Percentiles rank a stretch among this genome's conserved stretches.
Conservation (phyloP, 2,888 invertebrate species). For the Lepidochitona cinerea region DNA sequence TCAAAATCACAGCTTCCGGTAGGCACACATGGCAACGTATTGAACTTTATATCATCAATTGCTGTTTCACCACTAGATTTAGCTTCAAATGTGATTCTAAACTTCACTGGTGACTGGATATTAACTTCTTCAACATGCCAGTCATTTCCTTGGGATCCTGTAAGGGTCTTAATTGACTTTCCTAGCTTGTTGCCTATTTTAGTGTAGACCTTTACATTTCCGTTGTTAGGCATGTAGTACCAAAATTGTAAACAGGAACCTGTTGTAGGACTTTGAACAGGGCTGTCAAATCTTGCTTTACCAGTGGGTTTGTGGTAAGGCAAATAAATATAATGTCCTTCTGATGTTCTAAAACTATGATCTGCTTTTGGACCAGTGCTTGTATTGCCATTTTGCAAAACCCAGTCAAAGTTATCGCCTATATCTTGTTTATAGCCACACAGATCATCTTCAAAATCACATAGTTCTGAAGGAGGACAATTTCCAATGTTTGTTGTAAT, state of each 20-base stretch:
- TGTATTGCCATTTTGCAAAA: constrained; percentile 37
- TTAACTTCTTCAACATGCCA: constrained; percentile 59
- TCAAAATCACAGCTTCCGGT: constrained; percentile 67
- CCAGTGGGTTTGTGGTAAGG: not conserved
- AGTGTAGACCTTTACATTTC: constrained; percentile 9
- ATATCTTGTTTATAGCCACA: constrained; percentile 55
- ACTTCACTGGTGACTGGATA: constrained; percentile 34
- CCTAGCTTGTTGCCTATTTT: constrained; percentile 1
- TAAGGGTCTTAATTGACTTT: constrained; percentile 45
- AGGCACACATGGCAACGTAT: constrained; percentile 38
- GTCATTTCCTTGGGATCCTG: constrained; percentile 54
- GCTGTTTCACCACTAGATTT: constrained; percentile 2
- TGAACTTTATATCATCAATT: constrained; percentile 30
- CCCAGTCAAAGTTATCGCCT: constrained; percentile 52
- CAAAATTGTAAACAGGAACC: constrained; percentile 62
- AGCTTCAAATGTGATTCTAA: constrained; percentile 34
- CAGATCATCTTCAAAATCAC: constrained; percentile 58
- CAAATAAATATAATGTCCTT: constrained; percentile 7
- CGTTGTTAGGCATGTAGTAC: constrained; percentile 62
- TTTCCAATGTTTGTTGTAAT: constrained; percentile 43
- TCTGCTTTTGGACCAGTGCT: constrained; percentile 59
- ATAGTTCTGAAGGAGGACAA: constrained; percentile 48
- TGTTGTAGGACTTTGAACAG: constrained; percentile 40
- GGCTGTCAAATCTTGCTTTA: constrained; percentile 42
- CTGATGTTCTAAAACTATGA: constrained; percentile 58